Percentiles rank a stretch among this genome's conserved stretches.
These are phyloP conservation scores for Dasypus novemcinctus DNA, from an alignment of 2,113 vertebrate species.

Conservation along the genomic window DNA sequence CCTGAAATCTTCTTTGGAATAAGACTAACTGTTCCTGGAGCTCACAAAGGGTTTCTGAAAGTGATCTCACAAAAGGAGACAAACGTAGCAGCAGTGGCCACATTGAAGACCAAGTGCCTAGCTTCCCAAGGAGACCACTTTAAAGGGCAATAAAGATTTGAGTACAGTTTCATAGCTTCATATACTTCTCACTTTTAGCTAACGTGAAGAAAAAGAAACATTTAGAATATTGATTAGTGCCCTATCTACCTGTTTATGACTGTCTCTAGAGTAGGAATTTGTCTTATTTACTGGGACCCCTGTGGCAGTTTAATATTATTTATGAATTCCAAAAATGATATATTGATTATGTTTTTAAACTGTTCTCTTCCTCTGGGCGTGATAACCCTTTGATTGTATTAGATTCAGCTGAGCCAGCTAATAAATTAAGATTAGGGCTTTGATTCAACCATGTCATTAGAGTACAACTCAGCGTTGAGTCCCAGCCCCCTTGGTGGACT, in stretches of 20 bases:
- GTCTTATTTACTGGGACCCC: neutral
- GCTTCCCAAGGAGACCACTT: neutral
- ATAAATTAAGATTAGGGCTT: no score
- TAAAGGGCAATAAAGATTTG: neutral
- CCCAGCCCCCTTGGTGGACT: no score
- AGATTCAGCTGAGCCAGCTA: no score
- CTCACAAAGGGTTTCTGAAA: neutral
- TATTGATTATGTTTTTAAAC: no score
- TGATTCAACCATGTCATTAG: no score
- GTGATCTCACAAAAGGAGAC: neutral
- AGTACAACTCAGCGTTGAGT: no score
- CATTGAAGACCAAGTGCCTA: neutral
- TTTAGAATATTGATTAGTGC: neutral
- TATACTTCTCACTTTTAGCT: neutral
- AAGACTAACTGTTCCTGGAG: neutral
- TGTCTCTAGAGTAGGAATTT: neutral
- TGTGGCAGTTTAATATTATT: no score
- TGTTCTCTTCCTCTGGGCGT: no score
- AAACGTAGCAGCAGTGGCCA: neutral
- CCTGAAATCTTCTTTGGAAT: constrained; percentile 12
- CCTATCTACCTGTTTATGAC: neutral
- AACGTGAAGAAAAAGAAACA: neutral
- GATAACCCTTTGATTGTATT: no score
- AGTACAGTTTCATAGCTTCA: neutral
- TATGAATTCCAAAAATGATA: no score